Evolutionary conservation across 2,888 invertebrate genomes (phyloP).

Genomic region (Ischnus inquisitorius): DNA sequence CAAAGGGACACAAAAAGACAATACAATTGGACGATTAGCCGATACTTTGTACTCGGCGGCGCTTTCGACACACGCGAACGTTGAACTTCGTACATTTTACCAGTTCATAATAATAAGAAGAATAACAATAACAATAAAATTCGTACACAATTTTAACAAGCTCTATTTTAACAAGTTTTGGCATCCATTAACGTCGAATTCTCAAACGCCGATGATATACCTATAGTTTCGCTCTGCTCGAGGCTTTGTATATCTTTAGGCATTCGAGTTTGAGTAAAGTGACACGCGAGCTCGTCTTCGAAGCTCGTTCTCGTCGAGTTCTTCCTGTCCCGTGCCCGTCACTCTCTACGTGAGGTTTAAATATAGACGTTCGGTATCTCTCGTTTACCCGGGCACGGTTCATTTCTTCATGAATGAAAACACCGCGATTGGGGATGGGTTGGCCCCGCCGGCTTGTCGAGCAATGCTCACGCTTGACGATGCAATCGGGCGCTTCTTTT

Average conservation of each 20-base stretch:
- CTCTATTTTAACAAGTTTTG: slow-evolving; percentile 1
- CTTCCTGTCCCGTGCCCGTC: slow-evolving; percentile 81
- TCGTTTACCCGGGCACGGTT: slow-evolving; percentile 82
- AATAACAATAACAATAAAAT: not conserved
- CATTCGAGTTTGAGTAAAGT: slow-evolving; percentile 75
- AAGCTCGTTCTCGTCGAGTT: slow-evolving; percentile 74
- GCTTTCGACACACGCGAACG: slow-evolving; percentile 76
- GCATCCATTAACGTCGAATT: slow-evolving; percentile 19
- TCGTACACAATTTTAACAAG: not conserved
- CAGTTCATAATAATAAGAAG: not conserved
- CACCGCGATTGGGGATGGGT: slow-evolving; percentile 2
- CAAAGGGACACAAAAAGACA: slow-evolving; percentile 63
- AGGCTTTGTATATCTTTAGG: slow-evolving; percentile 61
- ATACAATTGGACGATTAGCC: slow-evolving; percentile 82
- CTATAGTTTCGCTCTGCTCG: not conserved
- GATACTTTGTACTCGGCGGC: slow-evolving; percentile 77
- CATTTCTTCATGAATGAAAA: slow-evolving; percentile 83
- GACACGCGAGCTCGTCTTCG: slow-evolving; percentile 76
- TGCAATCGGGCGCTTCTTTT: not conserved
- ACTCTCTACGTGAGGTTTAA: slow-evolving; percentile 80
- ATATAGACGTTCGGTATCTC: slow-evolving; percentile 79
- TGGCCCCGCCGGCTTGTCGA: slow-evolving; percentile 1
- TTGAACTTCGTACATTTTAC: slow-evolving; percentile 15
- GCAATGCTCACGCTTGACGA: not conserved
- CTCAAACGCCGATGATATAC: not conserved